Base-by-base conservation (phyloP, 2,797 vertebrate genomes). In the Valencia hispanica region DNA sequence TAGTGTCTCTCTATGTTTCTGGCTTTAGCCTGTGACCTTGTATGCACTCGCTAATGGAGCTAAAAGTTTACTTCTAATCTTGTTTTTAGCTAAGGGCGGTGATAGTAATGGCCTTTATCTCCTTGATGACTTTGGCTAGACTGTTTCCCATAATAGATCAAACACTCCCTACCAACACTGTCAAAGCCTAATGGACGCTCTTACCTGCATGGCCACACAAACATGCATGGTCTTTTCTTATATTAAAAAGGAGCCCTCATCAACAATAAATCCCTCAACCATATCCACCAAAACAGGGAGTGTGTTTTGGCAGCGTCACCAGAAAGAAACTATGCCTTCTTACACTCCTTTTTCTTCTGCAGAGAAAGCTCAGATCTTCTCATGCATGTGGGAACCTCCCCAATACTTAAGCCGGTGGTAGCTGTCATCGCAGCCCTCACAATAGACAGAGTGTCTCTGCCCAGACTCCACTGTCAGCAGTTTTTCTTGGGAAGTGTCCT, bases 121-220 rank as follows among this genome's bases (percentile, higher is more conserved):
- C 63, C 80, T 69, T 48, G 5, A 78, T 69, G 53, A 71, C 72
- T 69, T 69, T 66, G 83, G 77, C 53, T 72, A 72, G 65, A 73
- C 70, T 25, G 68, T 80, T 88, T 90, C 88, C 82, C 88, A 86
- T 78, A 79, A 80, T 84, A 75, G 72, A 85, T 90, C 84, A 89
- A 79, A 86, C 84, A 84, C 89, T 92, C 88, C 88, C 88, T 80
- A 68, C 71, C 4, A 0, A 57, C 69, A 80, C 65, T 86, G 84
- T 88, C 86, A 71, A 55, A 86, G 70, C 79, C 1, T 78, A 87
- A 90, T 87, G 86, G 82, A 86, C 82, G 43, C 45, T 41, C 72
- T 66, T 34, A 61, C 50, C 48, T 18, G 41, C 27, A 11, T 25
- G 6, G n/a, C 53, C 48, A 59, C 68, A 75, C 41, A 78, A 6